Evolutionary conservation across 2,888 invertebrate species (phyloP).

Genomic region (Callimorpha dominula): DNA sequence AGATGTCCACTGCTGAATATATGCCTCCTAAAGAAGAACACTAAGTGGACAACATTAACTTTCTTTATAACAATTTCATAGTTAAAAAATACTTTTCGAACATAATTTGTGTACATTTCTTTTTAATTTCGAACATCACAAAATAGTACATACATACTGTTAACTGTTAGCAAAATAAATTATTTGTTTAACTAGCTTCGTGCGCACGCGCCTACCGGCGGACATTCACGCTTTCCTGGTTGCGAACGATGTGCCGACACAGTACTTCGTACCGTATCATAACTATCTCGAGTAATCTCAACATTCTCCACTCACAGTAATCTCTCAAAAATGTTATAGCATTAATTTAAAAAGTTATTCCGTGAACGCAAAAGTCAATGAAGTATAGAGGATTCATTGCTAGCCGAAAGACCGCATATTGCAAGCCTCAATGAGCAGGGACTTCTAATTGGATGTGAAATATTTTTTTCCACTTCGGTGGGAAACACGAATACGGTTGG

Average conservation of each 20-base stretch:
- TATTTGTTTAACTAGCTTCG: conserved; percentile 50
- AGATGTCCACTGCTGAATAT: neutral
- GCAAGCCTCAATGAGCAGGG: conserved; percentile 3
- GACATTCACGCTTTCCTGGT: conserved; percentile 77
- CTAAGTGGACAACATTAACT: too few species aligned
- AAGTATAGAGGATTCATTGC: conserved; percentile 3
- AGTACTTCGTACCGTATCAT: conserved; percentile 17
- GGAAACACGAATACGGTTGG: neutral
- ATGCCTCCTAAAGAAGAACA: neutral
- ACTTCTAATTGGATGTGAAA: neutral
- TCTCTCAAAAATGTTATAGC: conserved; percentile 1
- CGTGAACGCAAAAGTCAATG: conserved; percentile 9
- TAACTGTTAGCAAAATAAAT: conserved; percentile 38
- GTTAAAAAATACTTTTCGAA: neutral
- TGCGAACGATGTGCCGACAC: conserved; percentile 46
- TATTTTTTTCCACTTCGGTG: neutral
- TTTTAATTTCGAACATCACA: conserved; percentile 6
- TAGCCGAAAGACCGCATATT: neutral
- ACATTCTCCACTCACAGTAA: conserved; percentile 12
- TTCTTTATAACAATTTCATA: neutral
- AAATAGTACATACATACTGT: conserved; percentile 40
- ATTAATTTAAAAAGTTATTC: neutral
- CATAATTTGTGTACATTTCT: neutral
- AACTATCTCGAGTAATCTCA: conserved; percentile 7
- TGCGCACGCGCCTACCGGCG: conserved; percentile 40